Evolutionary conservation across 2,888 invertebrate species (phyloP), one percentile per base, ranked within the genome.

Genomic region (Andricus quercusramuli): DNA sequence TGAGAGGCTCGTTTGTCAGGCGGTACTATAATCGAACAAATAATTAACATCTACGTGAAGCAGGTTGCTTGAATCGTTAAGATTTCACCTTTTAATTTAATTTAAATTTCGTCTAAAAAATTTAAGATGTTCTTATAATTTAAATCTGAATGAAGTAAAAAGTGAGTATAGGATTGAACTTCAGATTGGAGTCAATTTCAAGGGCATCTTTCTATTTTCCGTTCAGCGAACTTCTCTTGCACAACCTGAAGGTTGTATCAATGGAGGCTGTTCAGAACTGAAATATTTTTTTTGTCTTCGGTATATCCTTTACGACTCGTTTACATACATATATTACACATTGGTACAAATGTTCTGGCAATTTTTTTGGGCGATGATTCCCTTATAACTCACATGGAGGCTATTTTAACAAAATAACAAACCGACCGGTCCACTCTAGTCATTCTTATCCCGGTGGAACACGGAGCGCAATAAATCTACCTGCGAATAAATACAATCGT

Each of bases 401-500:
- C 77, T 74, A 84, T 84, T 82, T 81, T 81, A 79, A 81, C 81
- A 81, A 83, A 83, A 83, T 68, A 68, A 83, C 80, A 85, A 83
- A 83, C 83, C 83, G 84, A 82, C 80, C 82, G 84, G 81, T 82
- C 81, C 81, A 80, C 79, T 82, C 82, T 80, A 84, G 81, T 82
- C 84, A 82, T 83, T 85, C 84, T 85, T 83, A 83, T 85, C 83
- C 80, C 32, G 83, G 25, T 47, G 78, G 78, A 82, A 83, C 83
- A 84, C 82, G 82, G 82, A 81, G 82, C 83, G 81, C 81, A 81
- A 83, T 84, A 84, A 84, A 84, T 84, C 83, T 83, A 81, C 77
- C 62, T 67, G 82, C 79, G 79, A 80, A 84, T 83, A 83, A 84
- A 82, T 84, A 81, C 82, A 81, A 81, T 78, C 81, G 82, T 80